Conservation (phyloP, 2,797 vertebrate genomes). For the Clamator glandarius region DNA sequence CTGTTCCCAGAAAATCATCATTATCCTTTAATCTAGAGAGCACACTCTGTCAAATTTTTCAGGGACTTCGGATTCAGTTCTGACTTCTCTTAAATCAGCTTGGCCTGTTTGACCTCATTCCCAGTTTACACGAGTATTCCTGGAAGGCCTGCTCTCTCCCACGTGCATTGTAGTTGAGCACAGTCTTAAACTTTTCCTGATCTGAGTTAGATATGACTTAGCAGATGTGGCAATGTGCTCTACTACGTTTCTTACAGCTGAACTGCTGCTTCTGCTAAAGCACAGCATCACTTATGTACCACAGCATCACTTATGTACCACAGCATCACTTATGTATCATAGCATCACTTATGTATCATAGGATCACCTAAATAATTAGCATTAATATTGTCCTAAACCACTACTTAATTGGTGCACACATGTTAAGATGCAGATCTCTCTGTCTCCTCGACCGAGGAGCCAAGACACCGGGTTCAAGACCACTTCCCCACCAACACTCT, state of each 20-base stretch:
- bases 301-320: too few species aligned
- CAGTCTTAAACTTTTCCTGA: conserved; percentile 3
- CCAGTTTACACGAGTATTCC: conserved; percentile 23
- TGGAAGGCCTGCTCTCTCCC: not conserved
- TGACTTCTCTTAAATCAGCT: conserved; percentile 7
- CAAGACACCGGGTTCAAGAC: not conserved
- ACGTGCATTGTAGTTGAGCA: not conserved
- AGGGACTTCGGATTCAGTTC: not conserved
- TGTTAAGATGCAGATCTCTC: not conserved
- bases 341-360: too few species aligned
- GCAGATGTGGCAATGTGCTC: not conserved
- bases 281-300: too few species aligned
- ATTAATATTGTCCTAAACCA: conserved; percentile 24
- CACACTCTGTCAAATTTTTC: conserved; percentile 50
- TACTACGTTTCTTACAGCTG: not conserved
- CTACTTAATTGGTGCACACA: not conserved
- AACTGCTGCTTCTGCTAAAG: conserved; percentile 38
- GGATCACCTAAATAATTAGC: conserved; percentile 29
- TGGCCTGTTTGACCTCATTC: not conserved
- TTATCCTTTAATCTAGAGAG: conserved; percentile 52
- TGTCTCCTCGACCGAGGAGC: not conserved
- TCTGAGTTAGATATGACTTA: not conserved
- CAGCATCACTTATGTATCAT: too few species aligned
- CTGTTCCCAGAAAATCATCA: conserved; percentile 40
- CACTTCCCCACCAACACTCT: not conserved